Percentiles rank a stretch among this genome's conserved stretches.
Evolutionary conservation across 2,113 vertebrate genomes (phyloP).

Genomic region (Pygoscelis antarcticus): DNA sequence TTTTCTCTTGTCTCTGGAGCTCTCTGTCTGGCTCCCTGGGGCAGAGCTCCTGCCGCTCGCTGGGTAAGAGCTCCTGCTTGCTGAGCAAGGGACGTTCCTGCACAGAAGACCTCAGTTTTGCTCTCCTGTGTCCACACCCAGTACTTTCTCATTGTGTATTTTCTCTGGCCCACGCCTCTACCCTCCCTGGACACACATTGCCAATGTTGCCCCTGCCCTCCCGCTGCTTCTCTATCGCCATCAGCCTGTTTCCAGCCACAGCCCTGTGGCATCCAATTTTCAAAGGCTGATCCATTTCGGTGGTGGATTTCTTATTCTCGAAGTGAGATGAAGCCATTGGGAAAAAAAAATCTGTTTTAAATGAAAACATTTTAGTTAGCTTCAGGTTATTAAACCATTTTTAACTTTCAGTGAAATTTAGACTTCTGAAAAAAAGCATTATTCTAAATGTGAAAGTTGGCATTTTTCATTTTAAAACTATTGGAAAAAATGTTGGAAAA

Average conservation of each 20-base stretch:
- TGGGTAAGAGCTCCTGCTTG: background rate
- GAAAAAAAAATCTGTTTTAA: background rate
- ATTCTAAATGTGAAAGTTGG: background rate
- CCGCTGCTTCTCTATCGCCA: background rate
- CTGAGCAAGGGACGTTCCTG: background rate
- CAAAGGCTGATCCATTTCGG: background rate
- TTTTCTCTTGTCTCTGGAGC: background rate
- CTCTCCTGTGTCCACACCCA: background rate
- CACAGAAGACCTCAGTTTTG: background rate
- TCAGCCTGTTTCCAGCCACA: background rate
- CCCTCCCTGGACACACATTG: background rate
- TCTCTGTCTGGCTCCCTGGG: background rate
- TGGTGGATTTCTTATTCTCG: background rate
- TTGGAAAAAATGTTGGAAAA: background rate
- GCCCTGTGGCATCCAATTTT: background rate
- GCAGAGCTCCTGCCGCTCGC: background rate
- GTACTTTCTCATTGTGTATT: background rate
- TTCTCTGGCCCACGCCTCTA: background rate
- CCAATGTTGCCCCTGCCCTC: background rate
- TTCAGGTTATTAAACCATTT: background rate
- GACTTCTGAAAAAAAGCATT: background rate
- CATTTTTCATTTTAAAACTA: background rate
- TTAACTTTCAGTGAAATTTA: background rate
- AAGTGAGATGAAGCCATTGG: background rate
- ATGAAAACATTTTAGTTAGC: background rate